Evolutionary conservation across 1,140 invertebrate genomes (phyloP), one percentile per base, ranked within the genome.

Genomic region (Frieseomelitta varia): DNA sequence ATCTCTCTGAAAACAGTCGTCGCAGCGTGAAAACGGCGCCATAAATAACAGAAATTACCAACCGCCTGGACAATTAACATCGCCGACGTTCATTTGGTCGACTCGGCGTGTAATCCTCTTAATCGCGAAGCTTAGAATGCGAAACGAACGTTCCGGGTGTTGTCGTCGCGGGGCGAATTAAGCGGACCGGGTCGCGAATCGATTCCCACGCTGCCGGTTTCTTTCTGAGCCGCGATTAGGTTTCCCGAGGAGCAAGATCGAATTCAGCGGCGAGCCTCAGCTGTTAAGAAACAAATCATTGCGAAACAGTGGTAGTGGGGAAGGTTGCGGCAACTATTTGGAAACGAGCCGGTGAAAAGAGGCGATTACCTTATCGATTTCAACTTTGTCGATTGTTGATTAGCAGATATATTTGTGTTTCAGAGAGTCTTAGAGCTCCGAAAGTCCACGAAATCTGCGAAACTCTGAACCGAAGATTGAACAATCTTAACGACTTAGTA

Each of bases 271-370:
- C 21, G 27, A 63, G 68, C 12, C 53, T 24, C 53, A 21, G 11
- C n/a, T 27, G 68, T 80, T 80, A 73, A 51, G 68, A 80, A 73
- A 81, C 71, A 51, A 58, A 81, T 47, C 8, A 47, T 81, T 81
- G 71, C 69, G 79, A 81, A 81, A 81, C 27, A 27, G 47, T 27
- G 73, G 39, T 63, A 81, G 53, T 63, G 56, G 71, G 47, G 58
- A 72, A 79, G 30, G 65, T 69, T 71, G 65, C 53, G 11, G 30
- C 47, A 79, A 58, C 15, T 47, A 58, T 58, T 34, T 71, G 78
- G 34, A 58, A 79, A 79, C 24, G 67, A n/a, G 27, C 30, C 39
- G 21, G n/a, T 58, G 30, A 24, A 71, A 58, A 79, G 30, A 21
- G 19, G 21, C 51, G 27, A 78, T 47, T 47, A 47, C 47, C 69